phyloP scores from a whole-genome alignment of 2,888 invertebrate genomes.

The Patella ulyssiponensis region DNA sequence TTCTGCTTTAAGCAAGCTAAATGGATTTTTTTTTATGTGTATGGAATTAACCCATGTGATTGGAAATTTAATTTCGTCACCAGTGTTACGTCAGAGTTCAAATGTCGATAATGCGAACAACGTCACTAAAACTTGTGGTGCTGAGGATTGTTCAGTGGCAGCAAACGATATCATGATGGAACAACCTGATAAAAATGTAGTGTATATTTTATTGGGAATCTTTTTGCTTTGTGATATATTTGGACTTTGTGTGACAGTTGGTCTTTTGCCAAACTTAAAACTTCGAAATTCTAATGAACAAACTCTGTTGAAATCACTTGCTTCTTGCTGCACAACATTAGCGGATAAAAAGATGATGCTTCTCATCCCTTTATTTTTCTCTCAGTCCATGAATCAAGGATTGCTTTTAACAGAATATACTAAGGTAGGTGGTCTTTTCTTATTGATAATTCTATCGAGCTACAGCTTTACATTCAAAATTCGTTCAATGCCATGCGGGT shows the following conservation, averaged over 20 bases:
- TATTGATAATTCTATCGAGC: too few relatives aligned
- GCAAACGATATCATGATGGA: constrained; percentile 37
- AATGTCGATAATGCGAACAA: constrained; percentile 27
- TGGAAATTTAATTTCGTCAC: constrained; percentile 60
- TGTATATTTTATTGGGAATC: constrained; percentile 53
- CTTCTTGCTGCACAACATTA: constrained; percentile 41
- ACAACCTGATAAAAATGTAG: constrained; percentile 42
- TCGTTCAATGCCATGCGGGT: too few relatives aligned
- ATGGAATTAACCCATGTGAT: constrained; percentile 57
- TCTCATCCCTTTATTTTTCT: constrained; percentile 59
- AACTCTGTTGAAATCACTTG: constrained; percentile 33
- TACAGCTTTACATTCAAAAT: too few relatives aligned
- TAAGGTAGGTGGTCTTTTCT: constrained; percentile 50
- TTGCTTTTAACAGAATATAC: constrained; percentile 63
- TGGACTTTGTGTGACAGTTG: constrained; percentile 47
- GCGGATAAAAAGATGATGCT: constrained; percentile 47
- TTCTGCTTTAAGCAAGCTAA: constrained; percentile 51
- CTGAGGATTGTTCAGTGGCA: constrained; percentile 47
- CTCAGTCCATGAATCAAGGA: constrained; percentile 62
- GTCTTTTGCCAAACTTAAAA: constrained; percentile 47
- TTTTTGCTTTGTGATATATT: constrained; percentile 51
- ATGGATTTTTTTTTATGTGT: constrained; percentile 59
- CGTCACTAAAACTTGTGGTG: constrained; percentile 46
- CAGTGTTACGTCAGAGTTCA: constrained; percentile 46
- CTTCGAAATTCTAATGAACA: constrained; percentile 16